A percentile compares a stretch with the other conserved stretches of the same genome.
These are phyloP conservation scores for Pelvicachromis taeniatus DNA, from an alignment of 2,113 vertebrate species.

Conservation along the genomic window DNA sequence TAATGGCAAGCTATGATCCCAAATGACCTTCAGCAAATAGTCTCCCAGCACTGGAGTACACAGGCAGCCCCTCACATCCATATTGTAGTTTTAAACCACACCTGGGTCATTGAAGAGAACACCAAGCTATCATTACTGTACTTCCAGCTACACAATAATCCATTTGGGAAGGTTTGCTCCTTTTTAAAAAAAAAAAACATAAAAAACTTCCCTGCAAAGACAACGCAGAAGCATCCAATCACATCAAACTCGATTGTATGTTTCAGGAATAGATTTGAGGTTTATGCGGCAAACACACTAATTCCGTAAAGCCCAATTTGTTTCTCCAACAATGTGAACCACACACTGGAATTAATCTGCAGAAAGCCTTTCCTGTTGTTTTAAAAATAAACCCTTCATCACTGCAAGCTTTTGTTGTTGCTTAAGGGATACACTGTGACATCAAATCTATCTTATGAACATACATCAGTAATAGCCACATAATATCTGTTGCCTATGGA, in stretches of 20 bases:
- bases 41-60: conserved; percentile 54
- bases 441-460: conserved; percentile 47
- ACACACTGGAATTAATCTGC: conserved; percentile 68
- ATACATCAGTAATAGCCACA: conserved; percentile 29
- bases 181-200: too few species aligned
- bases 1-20: conserved; percentile 74
- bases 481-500: conserved; percentile 34
- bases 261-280: conserved; percentile 61
- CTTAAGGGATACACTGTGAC: conserved; percentile 44
- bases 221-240: conserved; percentile 27
- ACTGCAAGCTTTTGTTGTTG: conserved; percentile 46
- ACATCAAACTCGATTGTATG: conserved; percentile 38
- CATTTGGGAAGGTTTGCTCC: conserved; percentile 23
- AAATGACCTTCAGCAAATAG: conserved; percentile 76
- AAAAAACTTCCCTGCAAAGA: background rate
- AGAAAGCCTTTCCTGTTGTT: conserved; percentile 63
- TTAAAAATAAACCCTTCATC: conserved; percentile 70
- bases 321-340: conserved; percentile 63
- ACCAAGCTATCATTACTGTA: conserved; percentile 48
- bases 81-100: conserved; percentile 71
- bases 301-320: conserved; percentile 72
- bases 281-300: conserved; percentile 57
- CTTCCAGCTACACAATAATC: conserved; percentile 31
- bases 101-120: conserved; percentile 56
- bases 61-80: conserved; percentile 55